Conservation (phyloP, 2,797 vertebrate genomes). For the Gymnothorax reevesii region DNA sequence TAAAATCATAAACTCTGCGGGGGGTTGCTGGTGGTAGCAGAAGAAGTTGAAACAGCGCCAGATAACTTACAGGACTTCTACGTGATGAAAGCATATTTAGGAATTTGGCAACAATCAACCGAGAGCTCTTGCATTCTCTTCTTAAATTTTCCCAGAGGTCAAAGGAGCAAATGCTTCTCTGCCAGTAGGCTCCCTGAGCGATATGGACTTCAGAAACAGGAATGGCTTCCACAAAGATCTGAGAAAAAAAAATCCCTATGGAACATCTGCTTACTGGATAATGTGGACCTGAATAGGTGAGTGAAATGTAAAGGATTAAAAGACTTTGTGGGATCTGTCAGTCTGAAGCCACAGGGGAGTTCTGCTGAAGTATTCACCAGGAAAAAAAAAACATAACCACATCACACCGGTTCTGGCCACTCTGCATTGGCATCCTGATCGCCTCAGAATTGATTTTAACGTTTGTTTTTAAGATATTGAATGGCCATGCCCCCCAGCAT, state of each 20-base stretch:
- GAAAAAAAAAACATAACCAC: no score
- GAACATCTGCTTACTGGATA: conserved; percentile 27
- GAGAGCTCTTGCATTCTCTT: conserved; percentile 33
- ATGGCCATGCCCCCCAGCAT: no score
- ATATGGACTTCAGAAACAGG: conserved; percentile 21
- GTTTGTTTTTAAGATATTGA: no score
- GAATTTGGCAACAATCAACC: conserved; percentile 42
- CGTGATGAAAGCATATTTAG: conserved; percentile 24
- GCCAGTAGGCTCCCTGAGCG: conserved; percentile 29
- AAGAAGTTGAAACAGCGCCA: conserved; percentile 34
- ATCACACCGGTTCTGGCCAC: no score
- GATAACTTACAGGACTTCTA: conserved; percentile 29
- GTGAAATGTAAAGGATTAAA: background rate
- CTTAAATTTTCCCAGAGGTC: conserved; percentile 28
- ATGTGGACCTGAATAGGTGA: background rate
- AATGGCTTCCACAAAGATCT: conserved; percentile 37
- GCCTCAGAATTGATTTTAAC: no score
- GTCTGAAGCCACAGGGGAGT: background rate
- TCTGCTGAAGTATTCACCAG: background rate
- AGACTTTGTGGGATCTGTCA: background rate
- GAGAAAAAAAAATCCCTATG: conserved; percentile 33
- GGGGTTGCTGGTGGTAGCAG: conserved; percentile 15
- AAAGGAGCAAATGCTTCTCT: conserved; percentile 37
- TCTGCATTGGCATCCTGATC: no score
- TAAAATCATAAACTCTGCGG: conserved; percentile 20